Evolutionary conservation across 2,888 invertebrate species (phyloP), one percentile per base, ranked within the genome.

Genomic region (Atethmia centrago): DNA sequence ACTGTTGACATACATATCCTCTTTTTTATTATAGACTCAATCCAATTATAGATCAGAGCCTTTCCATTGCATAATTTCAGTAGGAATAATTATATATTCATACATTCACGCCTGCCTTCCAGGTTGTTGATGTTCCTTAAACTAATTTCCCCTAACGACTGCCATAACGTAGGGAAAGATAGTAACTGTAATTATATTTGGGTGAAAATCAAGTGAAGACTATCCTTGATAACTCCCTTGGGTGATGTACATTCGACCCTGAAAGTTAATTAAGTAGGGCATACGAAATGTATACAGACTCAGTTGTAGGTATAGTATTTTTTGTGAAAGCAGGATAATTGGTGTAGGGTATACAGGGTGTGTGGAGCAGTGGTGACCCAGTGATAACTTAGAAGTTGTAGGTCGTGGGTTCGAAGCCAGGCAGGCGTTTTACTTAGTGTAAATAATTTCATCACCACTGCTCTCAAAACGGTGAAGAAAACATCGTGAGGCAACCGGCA

Each of bases 131-230:
- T 85, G 67, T 80, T 84, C 81, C 79, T 82, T 86, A 85, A 85
- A 88, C 87, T 86, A 88, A 90, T 90, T 87, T 82, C 80, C 84
- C 76, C 86, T 85, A 88, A 88, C 88, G 85, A 86, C 85, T 82
- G 66, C 79, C 80, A 77, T 86, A 85, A 87, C 83, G 82, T 87
- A 66, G 80, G 77, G 66, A 75, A 77, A 85, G 83, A 87, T 84
- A 86, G 78, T 83, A 83, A 80, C 80, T 80, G 82, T 87, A 87
- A 88, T 90, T 85, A 82, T 87, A 87, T 89, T 88, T 85, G 71
- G 77, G 71, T 76, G 87, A 81, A 83, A 88, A 88, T 85, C 79
- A 75, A 83, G 85, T 85, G 85, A 85, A 76, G 62, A 82, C 71
- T 78, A 80, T 75, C 76, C 82, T 84, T 82, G 82, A 86, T 85